Evolutionary conservation across 2,888 invertebrate genomes (phyloP).

Genomic region (Doris montereyensis): DNA sequence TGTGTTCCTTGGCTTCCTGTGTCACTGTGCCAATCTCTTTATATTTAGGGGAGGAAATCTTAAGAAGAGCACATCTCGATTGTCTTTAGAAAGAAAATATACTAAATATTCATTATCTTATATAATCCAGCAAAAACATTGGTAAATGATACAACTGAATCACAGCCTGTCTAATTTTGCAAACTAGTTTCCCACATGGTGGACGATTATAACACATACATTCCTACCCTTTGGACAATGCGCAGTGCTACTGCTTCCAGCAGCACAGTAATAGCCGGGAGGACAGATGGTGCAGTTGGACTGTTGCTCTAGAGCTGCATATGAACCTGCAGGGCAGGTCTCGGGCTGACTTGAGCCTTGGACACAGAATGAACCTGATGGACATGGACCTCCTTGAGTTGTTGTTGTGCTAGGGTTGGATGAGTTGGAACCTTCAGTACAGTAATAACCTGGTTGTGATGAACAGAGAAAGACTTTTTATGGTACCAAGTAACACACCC

Average conservation of each 20-base stretch:
- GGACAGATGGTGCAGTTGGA: conserved; percentile 65
- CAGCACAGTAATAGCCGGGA: conserved; percentile 65
- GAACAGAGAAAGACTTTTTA: too few relatives aligned
- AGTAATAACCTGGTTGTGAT: conserved; percentile 68
- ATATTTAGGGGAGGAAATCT: too few relatives aligned
- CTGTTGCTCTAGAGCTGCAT: conserved; percentile 56
- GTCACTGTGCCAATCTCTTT: too few relatives aligned
- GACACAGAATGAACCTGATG: conserved; percentile 64
- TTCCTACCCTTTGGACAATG: conserved; percentile 64
- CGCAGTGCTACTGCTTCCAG: conserved; percentile 54
- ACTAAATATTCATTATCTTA: too few relatives aligned
- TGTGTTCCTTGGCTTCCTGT: too few relatives aligned
- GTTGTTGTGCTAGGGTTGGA: conserved; percentile 55
- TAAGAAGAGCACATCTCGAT: too few relatives aligned
- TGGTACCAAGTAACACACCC: too few relatives aligned
- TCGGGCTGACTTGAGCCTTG: conserved; percentile 58
- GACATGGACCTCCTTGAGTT: conserved; percentile 66
- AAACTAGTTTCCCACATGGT: conserved; percentile 61
- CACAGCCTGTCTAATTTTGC: too few relatives aligned
- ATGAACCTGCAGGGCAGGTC: conserved; percentile 65
- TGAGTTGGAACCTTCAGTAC: conserved; percentile 60
- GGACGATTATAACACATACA: not conserved
- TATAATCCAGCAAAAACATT: too few relatives aligned
- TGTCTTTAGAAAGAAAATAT: too few relatives aligned
- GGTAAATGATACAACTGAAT: too few relatives aligned